phyloP scores from a whole-genome alignment of 2,888 invertebrate genomes.

The Rhyacophila evoluta region DNA sequence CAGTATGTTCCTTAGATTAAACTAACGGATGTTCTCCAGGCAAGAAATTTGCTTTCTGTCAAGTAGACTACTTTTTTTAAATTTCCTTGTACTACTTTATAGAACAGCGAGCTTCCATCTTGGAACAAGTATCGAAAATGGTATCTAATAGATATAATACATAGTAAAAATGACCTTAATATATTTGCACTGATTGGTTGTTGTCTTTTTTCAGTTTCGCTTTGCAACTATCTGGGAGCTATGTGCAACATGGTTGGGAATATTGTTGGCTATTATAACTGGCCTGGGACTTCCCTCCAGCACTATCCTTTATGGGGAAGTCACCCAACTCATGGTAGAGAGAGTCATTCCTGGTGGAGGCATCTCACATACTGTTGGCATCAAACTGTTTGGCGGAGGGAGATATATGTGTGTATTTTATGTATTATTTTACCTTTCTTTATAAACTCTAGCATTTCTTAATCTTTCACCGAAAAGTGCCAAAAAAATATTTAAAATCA shows the following conservation, averaged over 20 bases:
- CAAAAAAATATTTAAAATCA: too few relatives aligned
- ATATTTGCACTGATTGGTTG: not conserved
- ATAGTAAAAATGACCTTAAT: not conserved
- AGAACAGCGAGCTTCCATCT: not conserved
- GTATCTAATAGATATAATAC: not conserved
- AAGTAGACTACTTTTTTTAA: not conserved
- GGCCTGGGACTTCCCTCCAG: constrained; percentile 69
- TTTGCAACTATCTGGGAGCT: constrained; percentile 62
- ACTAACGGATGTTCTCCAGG: too few relatives aligned
- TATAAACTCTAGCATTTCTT: too few relatives aligned
- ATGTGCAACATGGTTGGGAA: constrained; percentile 55
- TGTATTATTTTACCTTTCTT: too few relatives aligned
- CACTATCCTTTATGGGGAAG: constrained; percentile 73
- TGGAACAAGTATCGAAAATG: not conserved
- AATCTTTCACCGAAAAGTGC: too few relatives aligned
- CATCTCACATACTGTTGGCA: constrained; percentile 62
- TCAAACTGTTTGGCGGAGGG: constrained; percentile 70
- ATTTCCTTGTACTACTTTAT: not conserved
- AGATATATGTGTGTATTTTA: constrained; percentile 69
- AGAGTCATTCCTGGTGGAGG: constrained; percentile 63
- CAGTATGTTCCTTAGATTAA: too few relatives aligned
- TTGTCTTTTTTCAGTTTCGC: constrained; percentile 64
- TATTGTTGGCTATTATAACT: constrained; percentile 59
- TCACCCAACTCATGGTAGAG: constrained; percentile 73
- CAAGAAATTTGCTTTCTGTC: too few relatives aligned